Conservation (phyloP, 2,888 invertebrate species). For the Ernsta delagoae region DNA sequence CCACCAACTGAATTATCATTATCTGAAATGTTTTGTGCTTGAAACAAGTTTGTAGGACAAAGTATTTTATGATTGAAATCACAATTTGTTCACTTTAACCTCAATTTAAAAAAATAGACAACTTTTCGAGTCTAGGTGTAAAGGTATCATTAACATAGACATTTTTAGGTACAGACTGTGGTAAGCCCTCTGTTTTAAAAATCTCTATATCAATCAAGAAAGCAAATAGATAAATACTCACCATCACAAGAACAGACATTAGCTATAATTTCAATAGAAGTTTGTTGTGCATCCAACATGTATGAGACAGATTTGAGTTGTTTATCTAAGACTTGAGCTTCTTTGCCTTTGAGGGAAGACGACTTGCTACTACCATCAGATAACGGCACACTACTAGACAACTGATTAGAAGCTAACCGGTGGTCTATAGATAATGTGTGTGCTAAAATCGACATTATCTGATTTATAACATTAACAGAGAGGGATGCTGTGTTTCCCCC, state of each 20-base stretch:
- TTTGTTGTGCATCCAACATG: conserved; percentile 88
- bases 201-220: background rate
- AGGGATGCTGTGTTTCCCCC: conserved; percentile 67
- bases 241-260: conserved; percentile 89
- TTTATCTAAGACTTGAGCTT: conserved; percentile 70
- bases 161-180: too few relatives aligned
- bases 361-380: conserved; percentile 59
- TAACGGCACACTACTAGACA: conserved; percentile 79
- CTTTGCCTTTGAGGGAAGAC: conserved; percentile 62
- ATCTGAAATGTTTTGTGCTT: conserved; percentile 47
- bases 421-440: conserved; percentile 83
- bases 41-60: too few relatives aligned
- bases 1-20: conserved; percentile 58
- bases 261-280: conserved; percentile 88
- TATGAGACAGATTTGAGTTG: conserved; percentile 79
- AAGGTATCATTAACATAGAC: too few relatives aligned
- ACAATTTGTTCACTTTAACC: too few relatives aligned
- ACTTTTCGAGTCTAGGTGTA: too few relatives aligned
- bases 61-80: too few relatives aligned
- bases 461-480: conserved; percentile 74
- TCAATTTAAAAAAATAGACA: too few relatives aligned
- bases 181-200: too few relatives aligned
- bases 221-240: conserved; percentile 45
- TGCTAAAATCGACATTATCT: conserved; percentile 80
- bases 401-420: conserved; percentile 71